Conservation (phyloP, 2,888 invertebrate species). For the Malacosoma neustria region DNA sequence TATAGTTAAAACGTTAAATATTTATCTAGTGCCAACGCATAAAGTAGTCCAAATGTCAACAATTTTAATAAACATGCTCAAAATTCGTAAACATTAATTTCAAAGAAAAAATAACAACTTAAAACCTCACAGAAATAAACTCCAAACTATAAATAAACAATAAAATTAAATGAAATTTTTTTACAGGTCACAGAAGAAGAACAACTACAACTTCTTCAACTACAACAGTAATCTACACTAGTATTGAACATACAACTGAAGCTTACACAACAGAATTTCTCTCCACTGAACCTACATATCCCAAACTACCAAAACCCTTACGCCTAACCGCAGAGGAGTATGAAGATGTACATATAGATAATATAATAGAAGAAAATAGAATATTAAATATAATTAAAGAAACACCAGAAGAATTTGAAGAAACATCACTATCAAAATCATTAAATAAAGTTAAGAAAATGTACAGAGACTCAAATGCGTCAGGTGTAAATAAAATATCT, state of each 20-base stretch:
- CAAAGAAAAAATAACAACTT: too few relatives aligned
- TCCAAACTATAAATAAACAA: too few relatives aligned
- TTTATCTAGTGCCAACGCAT: too few relatives aligned
- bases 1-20: too few relatives aligned
- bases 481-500: constrained; percentile 55
- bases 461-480: constrained; percentile 62
- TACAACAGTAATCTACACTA: constrained; percentile 38
- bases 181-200: constrained; percentile 65
- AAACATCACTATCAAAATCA: constrained; percentile 41
- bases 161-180: too few relatives aligned
- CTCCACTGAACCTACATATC: constrained; percentile 35
- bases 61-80: too few relatives aligned
- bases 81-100: too few relatives aligned
- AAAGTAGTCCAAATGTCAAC: too few relatives aligned
- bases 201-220: constrained; percentile 53
- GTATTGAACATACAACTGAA: constrained; percentile 35
- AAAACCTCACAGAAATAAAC: too few relatives aligned
- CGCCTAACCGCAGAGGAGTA: constrained; percentile 44
- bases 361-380: constrained; percentile 42
- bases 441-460: constrained; percentile 65
- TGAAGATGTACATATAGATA: constrained; percentile 54
- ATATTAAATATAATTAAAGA: constrained; percentile 44
- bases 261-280: constrained; percentile 34
- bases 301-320: constrained; percentile 54
- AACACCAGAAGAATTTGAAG: constrained; percentile 43